Conservation (phyloP, 2,797 vertebrate species). For the Pseudotriccus pelzelni region DNA sequence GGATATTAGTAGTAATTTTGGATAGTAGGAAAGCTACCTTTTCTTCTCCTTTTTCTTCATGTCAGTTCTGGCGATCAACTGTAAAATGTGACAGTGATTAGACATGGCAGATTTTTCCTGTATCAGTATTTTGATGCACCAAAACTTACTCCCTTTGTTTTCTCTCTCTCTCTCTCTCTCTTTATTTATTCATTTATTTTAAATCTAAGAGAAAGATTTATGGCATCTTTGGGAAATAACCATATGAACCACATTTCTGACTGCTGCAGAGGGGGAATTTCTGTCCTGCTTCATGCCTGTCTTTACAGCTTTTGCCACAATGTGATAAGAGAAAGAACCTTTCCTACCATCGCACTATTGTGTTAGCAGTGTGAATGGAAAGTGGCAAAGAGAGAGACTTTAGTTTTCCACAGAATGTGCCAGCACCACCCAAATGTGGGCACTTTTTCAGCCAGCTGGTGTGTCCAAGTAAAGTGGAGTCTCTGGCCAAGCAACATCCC, state of each 20-base stretch:
- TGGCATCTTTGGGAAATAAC: neutral
- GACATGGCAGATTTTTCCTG: conserved; percentile 3
- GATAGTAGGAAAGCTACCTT: neutral
- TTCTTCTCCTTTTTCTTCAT: conserved; percentile 34
- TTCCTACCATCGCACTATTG: accelerated
- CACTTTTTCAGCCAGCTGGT: neutral
- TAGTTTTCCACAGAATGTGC: neutral
- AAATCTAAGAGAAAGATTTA: neutral
- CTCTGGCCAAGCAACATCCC: neutral
- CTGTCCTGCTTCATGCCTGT: neutral
- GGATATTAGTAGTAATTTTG: conserved; percentile 13
- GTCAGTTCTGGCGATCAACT: neutral
- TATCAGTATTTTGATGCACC: neutral
- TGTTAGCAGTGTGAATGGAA: neutral
- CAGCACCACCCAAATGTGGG: neutral
- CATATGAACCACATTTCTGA: neutral
- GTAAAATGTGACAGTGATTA: conserved; percentile 49
- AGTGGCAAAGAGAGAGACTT: neutral
- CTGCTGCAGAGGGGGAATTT: neutral
- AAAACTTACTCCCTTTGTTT: neutral
- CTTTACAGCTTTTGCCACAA: neutral
- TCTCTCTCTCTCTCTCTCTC: accelerated
- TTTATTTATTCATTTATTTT: neutral
- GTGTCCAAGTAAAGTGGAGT: neutral
- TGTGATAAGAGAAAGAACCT: neutral